Conservation (phyloP, 2,113 vertebrate species). For the Coracopsis vasa region DNA sequence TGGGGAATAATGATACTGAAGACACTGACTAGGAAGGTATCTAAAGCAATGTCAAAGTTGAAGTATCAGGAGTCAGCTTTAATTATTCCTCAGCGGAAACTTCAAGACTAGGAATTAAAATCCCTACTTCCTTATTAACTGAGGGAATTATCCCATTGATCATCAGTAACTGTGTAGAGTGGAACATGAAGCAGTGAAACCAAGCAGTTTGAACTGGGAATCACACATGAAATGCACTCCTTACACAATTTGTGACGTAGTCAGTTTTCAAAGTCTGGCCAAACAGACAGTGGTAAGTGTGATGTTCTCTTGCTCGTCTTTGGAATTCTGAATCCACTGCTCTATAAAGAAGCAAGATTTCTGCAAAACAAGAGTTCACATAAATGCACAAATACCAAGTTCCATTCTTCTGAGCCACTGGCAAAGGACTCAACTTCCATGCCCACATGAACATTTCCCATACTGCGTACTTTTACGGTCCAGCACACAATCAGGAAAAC, state of each 20-base stretch:
- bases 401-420: not conserved
- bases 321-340: not conserved
- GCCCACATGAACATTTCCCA: not conserved
- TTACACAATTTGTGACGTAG: not conserved
- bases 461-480: not conserved
- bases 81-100: not conserved
- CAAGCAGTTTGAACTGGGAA: not conserved
- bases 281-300: not conserved
- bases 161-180: not conserved
- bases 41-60: not conserved
- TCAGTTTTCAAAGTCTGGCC: not conserved
- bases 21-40: not conserved
- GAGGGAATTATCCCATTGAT: not conserved
- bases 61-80: not conserved
- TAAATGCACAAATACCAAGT: not conserved
- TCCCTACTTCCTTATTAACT: not conserved
- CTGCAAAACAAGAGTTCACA: not conserved
- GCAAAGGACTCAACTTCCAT: not conserved
- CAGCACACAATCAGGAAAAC: not conserved
- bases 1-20: not conserved
- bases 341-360: not conserved
- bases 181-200: not conserved
- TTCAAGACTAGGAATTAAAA: not conserved
- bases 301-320: not conserved
- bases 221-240: rapidly evolving